phyloP scores from a whole-genome alignment of 2,113 vertebrate genomes.

The Marmota flaviventris region DNA sequence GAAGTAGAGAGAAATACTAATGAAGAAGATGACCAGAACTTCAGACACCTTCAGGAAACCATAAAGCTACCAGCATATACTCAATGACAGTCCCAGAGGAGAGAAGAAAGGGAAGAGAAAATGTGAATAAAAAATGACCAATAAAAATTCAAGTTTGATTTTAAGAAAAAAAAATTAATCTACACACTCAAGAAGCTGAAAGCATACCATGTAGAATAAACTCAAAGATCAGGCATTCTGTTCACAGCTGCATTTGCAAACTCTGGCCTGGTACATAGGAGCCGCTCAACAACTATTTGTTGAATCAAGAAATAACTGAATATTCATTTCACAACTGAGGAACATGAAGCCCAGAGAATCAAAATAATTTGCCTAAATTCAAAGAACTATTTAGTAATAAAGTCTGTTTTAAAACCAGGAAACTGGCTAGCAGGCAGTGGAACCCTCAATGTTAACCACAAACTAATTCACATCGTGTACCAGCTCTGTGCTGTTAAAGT shows the following conservation, averaged over 20 bases:
- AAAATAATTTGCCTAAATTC: background rate
- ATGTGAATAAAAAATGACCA: background rate
- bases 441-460: background rate
- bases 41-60: background rate
- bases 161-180: background rate
- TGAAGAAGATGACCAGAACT: constrained; percentile 1
- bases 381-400: background rate
- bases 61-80: background rate
- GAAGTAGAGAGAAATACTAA: constrained; percentile 4
- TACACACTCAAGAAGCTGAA: background rate
- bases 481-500: background rate
- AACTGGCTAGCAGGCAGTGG: background rate
- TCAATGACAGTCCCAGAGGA: background rate
- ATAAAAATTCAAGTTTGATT: background rate
- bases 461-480: background rate
- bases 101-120: background rate
- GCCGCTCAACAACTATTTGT: background rate
- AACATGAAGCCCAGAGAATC: background rate
- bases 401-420: constrained; percentile 21
- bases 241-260: background rate
- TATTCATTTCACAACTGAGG: background rate
- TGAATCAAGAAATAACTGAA: background rate
- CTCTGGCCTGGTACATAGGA: background rate
- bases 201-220: background rate
- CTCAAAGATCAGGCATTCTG: background rate